Conservation (phyloP, 2,113 vertebrate species). For the Lycaon pictus region DNA sequence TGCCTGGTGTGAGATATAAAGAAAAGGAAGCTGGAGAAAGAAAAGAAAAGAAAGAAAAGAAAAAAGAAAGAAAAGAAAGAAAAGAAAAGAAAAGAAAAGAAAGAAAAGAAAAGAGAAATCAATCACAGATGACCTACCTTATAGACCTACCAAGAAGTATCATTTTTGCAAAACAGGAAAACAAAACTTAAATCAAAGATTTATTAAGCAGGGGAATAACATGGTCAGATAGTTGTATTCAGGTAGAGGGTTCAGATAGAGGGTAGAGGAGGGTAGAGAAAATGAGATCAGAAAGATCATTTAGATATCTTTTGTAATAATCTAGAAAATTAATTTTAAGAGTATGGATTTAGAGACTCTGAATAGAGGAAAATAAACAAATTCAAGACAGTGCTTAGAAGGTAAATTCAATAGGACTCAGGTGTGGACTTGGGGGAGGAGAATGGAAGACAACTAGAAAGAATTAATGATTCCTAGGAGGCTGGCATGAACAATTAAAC, state of each 20-base stretch:
- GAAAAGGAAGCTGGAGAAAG: background rate
- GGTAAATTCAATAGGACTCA: background rate
- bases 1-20: background rate
- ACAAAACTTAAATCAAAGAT: background rate
- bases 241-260: no score
- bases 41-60: background rate
- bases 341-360: background rate
- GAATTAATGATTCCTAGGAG: background rate
- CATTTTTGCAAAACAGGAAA: background rate
- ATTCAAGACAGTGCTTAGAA: slow-evolving; percentile 3
- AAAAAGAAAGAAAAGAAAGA: background rate
- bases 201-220: background rate
- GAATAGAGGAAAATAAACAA: background rate
- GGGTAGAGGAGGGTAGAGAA: background rate
- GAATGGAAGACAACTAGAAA: background rate
- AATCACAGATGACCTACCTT: background rate
- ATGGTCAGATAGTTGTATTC: background rate
- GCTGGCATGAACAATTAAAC: background rate
- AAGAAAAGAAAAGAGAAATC: background rate
- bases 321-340: background rate
- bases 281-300: background rate
- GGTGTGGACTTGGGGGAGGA: background rate
- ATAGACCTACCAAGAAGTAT: background rate
- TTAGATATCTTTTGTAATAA: background rate
- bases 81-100: background rate